Percentiles rank a stretch among this genome's conserved stretches.
Conservation (phyloP, 2,797 vertebrate species). For the Cossypha polioptera region DNA sequence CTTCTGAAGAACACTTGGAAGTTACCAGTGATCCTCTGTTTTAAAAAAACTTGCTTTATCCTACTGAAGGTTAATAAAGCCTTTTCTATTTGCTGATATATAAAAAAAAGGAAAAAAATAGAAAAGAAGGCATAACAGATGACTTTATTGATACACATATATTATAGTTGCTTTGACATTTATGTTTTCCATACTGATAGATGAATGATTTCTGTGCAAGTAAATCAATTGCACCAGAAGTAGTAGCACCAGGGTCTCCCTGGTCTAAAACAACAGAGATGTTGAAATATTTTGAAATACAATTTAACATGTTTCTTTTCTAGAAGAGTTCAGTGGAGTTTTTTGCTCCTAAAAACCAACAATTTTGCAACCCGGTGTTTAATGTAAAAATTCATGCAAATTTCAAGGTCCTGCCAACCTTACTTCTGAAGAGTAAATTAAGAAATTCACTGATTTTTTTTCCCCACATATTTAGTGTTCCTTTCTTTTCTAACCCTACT, state of each 20-base stretch:
- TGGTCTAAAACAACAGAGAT: slow-evolving; percentile 24
- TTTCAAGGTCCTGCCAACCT: background rate
- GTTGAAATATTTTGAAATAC: slow-evolving; percentile 56
- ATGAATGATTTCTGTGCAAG: slow-evolving; percentile 69
- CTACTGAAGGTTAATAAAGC: slow-evolving; percentile 57
- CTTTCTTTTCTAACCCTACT: background rate
- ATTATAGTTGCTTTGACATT: slow-evolving; percentile 73
- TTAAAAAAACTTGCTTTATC: slow-evolving; percentile 43
- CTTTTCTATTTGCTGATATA: slow-evolving; percentile 10
- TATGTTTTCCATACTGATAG: slow-evolving; percentile 72
- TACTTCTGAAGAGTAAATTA: background rate
- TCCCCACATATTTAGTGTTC: background rate
- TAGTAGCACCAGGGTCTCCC: background rate
- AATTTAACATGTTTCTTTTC: background rate
- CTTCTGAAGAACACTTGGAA: background rate
- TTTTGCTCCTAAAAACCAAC: background rate
- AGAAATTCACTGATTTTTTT: background rate
- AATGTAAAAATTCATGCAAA: background rate
- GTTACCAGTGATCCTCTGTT: background rate
- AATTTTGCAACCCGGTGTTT: background rate
- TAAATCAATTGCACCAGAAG: slow-evolving; percentile 70
- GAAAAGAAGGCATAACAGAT: slow-evolving; percentile 41
- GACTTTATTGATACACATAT: slow-evolving; percentile 69
- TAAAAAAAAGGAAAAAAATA: background rate
- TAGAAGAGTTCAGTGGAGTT: background rate